Percentiles rank a stretch among this genome's conserved stretches.
Conservation (phyloP, 2,888 invertebrate species). For the Ophioninae sp. region DNA sequence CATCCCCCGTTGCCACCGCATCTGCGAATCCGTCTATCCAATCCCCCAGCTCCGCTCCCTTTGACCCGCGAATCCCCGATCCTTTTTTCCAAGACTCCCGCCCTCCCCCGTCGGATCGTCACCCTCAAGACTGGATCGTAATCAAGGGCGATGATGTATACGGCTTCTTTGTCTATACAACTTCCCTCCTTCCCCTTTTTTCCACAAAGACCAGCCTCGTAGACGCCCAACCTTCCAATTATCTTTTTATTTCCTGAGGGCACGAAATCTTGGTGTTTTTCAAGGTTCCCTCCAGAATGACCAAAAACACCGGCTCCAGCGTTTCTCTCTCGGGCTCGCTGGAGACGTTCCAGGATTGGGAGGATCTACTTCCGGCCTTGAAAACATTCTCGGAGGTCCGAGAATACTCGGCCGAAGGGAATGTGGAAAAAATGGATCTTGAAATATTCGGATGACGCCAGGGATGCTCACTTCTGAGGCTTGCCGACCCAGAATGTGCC, state of each 20-base stretch:
- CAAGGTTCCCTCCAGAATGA: background rate
- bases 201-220: background rate
- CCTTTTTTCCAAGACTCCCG: conserved; percentile 2
- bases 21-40: conserved; percentile 37
- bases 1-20: conserved; percentile 27
- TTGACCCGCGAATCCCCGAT: background rate
- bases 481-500: conserved; percentile 32
- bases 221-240: background rate
- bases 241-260: background rate
- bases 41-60: background rate
- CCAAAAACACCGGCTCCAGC: background rate
- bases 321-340: background rate
- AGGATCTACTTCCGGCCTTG: background rate
- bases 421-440: conserved; percentile 16
- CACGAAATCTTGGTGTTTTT: background rate
- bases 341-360: background rate
- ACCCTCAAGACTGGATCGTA: conserved; percentile 59
- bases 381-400: background rate
- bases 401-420: background rate
- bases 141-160: conserved; percentile 65
- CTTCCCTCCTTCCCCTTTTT: conserved; percentile 4
- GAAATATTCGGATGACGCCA: conserved; percentile 52
- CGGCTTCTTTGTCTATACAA: conserved; percentile 41
- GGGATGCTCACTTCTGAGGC: background rate
- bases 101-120: conserved; percentile 33